Percentiles rank a stretch among this genome's conserved stretches.
These are phyloP conservation scores for Apus apus DNA, from an alignment of 2,113 vertebrate species.

Conservation along the genomic window DNA sequence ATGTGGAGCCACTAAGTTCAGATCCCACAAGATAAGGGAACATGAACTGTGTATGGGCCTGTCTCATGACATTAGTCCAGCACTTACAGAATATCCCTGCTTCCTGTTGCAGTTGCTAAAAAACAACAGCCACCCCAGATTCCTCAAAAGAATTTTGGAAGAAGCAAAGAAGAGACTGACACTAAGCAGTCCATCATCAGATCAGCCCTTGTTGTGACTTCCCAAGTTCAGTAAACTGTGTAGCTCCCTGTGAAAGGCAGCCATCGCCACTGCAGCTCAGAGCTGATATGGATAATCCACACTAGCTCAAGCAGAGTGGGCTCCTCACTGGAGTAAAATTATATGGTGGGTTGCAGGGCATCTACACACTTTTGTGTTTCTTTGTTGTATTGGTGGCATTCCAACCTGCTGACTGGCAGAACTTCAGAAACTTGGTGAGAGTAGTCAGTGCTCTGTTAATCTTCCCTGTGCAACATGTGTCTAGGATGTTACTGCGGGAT, in stretches of 20 bases:
- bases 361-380: background rate
- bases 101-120: background rate
- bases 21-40: background rate
- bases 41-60: background rate
- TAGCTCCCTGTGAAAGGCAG: background rate
- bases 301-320: accelerated
- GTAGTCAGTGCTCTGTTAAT: background rate
- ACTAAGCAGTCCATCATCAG: background rate
- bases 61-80: background rate
- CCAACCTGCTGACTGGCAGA: background rate
- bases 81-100: background rate
- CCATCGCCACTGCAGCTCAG: background rate
- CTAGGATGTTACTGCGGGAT: background rate
- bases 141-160: background rate
- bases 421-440: background rate
- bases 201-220: background rate
- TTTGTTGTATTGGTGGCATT: background rate
- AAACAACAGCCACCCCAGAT: background rate
- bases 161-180: background rate
- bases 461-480: background rate
- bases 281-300: background rate
- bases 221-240: background rate
- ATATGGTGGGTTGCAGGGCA: background rate
- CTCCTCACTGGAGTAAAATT: background rate
- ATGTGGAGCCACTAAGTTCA: background rate